Percentiles rank a stretch among this genome's conserved stretches.
Conservation (phyloP, 1,140 invertebrate genomes). For the Ceratoteleas bidentatus region DNA sequence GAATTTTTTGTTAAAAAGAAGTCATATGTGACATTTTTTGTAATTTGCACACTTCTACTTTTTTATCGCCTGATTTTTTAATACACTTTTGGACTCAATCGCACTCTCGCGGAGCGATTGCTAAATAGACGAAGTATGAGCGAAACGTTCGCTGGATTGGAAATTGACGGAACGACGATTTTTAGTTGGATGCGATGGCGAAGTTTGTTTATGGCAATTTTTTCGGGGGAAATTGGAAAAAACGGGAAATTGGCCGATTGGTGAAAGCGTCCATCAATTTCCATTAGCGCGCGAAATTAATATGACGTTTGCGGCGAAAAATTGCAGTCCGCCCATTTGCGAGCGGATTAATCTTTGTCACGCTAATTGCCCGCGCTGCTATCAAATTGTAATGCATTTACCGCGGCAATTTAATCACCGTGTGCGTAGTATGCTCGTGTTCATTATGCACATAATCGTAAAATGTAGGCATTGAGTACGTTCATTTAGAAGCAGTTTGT, state of each 20-base stretch:
- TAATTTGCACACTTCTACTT: no score
- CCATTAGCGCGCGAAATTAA: background rate
- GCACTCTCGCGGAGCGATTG: no score
- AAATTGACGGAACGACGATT: no score
- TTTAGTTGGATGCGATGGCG: no score
- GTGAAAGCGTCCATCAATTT: background rate
- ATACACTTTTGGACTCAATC: no score
- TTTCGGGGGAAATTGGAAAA: background rate
- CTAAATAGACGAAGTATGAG: no score
- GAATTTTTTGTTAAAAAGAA: no score
- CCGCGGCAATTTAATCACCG: background rate
- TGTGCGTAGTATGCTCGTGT: conserved; percentile 1
- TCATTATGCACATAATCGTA: background rate
- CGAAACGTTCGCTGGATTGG: background rate
- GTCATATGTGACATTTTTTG: no score
- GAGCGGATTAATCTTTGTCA: conserved; percentile 17
- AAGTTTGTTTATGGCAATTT: no score
- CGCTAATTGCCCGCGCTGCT: conserved; percentile 1
- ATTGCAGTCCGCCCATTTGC: background rate
- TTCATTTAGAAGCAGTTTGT: background rate
- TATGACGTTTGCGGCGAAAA: background rate
- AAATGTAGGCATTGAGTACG: background rate
- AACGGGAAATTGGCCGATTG: background rate
- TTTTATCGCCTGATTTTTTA: no score
- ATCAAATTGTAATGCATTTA: conserved; percentile 9